Conservation (phyloP, 2,888 invertebrate genomes). For the Rotaria socialis region DNA sequence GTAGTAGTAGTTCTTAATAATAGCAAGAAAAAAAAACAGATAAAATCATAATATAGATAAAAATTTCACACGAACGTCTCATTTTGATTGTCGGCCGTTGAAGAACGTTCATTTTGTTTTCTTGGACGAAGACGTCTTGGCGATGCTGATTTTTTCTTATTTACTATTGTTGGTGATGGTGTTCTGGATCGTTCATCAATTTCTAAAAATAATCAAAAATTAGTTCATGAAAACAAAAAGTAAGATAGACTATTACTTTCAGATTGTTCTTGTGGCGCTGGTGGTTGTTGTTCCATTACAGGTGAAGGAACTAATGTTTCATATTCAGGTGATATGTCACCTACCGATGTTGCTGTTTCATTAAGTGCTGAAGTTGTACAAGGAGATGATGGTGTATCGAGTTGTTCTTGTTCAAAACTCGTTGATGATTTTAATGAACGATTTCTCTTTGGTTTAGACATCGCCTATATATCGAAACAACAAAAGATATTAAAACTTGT, state of each 20-base stretch:
- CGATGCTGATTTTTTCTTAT: neutral
- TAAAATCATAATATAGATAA: neutral
- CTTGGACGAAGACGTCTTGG: conserved; percentile 23
- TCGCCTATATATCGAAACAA: neutral
- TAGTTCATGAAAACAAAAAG: no score
- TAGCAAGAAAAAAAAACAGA: neutral
- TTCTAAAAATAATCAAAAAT: neutral
- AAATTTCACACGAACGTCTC: neutral
- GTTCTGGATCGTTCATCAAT: neutral
- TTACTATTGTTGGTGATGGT: neutral
- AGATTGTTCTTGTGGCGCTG: no score
- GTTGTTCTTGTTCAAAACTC: neutral
- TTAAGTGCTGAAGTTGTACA: neutral
- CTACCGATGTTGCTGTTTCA: neutral
- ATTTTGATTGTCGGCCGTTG: neutral
- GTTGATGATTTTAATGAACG: neutral
- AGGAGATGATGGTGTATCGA: neutral
- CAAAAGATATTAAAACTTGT: no score
- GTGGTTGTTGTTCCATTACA: neutral
- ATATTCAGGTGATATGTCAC: conserved; percentile 27
- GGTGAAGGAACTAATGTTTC: neutral
- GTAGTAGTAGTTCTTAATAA: neutral
- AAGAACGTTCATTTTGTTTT: neutral
- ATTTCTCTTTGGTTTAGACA: neutral
- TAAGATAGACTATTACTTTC: neutral